These are phyloP conservation scores for Drosophila peninsularis DNA, from an alignment of 2,888 invertebrate genomes.

Conservation along the genomic window DNA sequence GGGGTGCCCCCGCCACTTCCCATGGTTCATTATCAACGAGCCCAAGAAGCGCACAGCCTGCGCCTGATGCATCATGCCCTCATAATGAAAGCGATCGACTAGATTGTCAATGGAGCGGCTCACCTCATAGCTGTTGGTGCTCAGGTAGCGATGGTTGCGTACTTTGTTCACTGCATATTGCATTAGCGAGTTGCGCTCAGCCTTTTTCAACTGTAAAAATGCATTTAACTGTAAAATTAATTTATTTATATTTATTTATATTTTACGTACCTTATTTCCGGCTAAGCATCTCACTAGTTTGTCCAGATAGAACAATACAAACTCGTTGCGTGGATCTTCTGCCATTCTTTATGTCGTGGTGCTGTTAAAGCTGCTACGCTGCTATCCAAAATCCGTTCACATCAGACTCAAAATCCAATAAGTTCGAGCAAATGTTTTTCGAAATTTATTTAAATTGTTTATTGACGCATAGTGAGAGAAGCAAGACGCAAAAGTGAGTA, in stretches of 20 bases:
- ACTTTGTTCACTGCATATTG: slow-evolving; percentile 82
- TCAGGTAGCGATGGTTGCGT: slow-evolving; percentile 85
- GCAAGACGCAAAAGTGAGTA: background rate
- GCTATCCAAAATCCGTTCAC: background rate
- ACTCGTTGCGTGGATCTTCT: slow-evolving; percentile 22
- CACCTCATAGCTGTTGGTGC: slow-evolving; percentile 85
- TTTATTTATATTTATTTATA: background rate
- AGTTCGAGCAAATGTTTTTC: slow-evolving; percentile 33
- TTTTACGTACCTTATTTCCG: slow-evolving; percentile 22
- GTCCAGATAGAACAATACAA: slow-evolving; percentile 3
- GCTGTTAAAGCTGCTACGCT: background rate
- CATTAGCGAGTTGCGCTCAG: slow-evolving; percentile 84
- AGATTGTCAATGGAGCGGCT: slow-evolving; percentile 85
- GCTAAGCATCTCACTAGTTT: slow-evolving; percentile 30
- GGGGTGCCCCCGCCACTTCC: slow-evolving; percentile 75
- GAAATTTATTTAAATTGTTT: slow-evolving; percentile 23
- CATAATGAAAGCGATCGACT: slow-evolving; percentile 85
- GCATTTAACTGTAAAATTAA: too few relatives aligned
- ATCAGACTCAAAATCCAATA: slow-evolving; percentile 2
- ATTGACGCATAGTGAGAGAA: slow-evolving; percentile 15
- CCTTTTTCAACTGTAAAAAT: slow-evolving; percentile 80
- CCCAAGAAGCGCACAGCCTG: slow-evolving; percentile 83
- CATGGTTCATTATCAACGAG: slow-evolving; percentile 71
- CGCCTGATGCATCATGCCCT: slow-evolving; percentile 85
- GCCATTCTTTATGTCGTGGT: slow-evolving; percentile 23